Percentiles rank a stretch among this genome's conserved stretches.
Conservation (phyloP, 2,113 vertebrate genomes). For the Phylloscopus trochiloides region DNA sequence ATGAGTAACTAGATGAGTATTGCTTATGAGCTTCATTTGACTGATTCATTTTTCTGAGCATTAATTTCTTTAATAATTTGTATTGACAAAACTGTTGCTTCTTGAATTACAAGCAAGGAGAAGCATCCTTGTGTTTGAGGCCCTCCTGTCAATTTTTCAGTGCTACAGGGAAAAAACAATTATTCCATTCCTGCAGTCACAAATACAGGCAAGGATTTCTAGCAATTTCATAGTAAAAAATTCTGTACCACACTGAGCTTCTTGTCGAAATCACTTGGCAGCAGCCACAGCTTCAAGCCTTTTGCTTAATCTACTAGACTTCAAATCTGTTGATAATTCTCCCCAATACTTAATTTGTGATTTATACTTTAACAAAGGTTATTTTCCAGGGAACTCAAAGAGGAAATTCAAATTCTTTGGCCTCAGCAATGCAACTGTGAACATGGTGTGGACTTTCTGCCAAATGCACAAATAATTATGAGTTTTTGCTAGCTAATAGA, state of each 20-base stretch:
- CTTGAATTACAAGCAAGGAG: neutral
- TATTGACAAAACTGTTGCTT: neutral
- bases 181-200: neutral
- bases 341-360: neutral
- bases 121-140: neutral
- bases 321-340: neutral
- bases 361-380: neutral
- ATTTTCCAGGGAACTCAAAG: neutral
- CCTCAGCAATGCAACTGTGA: neutral
- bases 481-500: neutral
- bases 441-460: neutral
- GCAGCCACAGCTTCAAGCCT: neutral
- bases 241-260: neutral
- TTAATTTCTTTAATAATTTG: constrained; percentile 16
- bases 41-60: neutral
- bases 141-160: neutral
- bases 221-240: neutral
- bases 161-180: neutral
- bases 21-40: neutral
- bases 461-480: neutral
- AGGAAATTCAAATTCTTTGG: neutral
- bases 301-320: neutral
- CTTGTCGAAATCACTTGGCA: neutral
- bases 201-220: neutral
- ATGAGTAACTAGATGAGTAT: neutral